A percentile compares a stretch with the other conserved stretches of the same genome.
phyloP scores from a whole-genome alignment of 1,140 invertebrate species.

The Epicauta chinensis region DNA sequence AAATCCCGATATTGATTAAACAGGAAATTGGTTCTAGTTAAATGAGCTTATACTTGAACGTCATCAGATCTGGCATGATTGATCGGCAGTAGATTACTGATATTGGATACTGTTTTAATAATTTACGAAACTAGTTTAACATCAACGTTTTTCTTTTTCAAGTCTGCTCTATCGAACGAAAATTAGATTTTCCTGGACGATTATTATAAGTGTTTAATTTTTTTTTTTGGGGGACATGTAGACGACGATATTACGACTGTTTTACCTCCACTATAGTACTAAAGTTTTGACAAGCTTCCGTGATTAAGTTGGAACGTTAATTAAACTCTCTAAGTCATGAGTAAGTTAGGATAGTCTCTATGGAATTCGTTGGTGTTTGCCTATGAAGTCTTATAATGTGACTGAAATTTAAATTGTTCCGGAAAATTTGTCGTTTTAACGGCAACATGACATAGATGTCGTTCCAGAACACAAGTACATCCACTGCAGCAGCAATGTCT shows the following conservation, averaged over 20 bases:
- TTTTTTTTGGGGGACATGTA: neutral
- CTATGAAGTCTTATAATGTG: neutral
- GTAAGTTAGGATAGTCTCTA: slow-evolving; percentile 6
- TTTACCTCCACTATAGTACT: neutral
- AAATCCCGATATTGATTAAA: neutral
- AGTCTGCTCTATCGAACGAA: no score
- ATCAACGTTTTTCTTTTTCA: no score
- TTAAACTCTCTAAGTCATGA: slow-evolving; percentile 19
- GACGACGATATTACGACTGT: slow-evolving; percentile 5
- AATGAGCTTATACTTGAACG: neutral
- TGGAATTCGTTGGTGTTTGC: slow-evolving; percentile 5
- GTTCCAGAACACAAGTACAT: neutral
- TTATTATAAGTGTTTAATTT: slow-evolving; percentile 1
- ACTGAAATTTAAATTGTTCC: slow-evolving; percentile 2
- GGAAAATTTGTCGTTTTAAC: neutral
- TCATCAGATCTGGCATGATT: no score
- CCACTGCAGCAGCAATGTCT: no score
- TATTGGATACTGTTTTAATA: no score
- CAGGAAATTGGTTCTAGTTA: neutral
- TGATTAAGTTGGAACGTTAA: slow-evolving; percentile 21
- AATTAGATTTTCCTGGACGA: no score
- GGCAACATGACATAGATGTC: no score
- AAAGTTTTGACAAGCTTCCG: slow-evolving; percentile 19
- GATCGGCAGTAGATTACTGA: no score
- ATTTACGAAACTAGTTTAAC: no score